Evolutionary conservation across 2,113 vertebrate genomes (phyloP).

Genomic region (Pseudorectes ferrugineus): DNA sequence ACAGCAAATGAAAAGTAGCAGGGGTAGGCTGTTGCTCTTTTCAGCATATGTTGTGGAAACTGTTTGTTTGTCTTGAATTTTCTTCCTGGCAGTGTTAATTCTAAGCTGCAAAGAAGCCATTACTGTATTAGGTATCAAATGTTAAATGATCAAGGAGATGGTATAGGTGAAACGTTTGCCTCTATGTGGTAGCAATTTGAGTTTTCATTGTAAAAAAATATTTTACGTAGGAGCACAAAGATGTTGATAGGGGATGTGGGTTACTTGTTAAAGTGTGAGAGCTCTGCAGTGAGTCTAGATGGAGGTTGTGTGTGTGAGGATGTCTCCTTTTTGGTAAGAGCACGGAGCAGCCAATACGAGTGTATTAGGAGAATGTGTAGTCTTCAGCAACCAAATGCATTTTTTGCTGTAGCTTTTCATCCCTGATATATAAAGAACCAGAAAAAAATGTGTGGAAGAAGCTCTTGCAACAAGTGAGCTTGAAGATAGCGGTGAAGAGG

Average conservation of each 20-base stretch:
- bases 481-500: not conserved
- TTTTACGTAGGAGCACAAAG: not conserved
- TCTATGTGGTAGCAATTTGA: not conserved
- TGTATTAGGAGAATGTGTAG: not conserved
- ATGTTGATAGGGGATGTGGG: not conserved
- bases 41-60: conserved; percentile 17
- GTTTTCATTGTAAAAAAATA: not conserved
- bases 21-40: conserved; percentile 22
- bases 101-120: not conserved
- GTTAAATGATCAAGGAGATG: not conserved
- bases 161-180: not conserved
- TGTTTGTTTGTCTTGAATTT: conserved; percentile 42
- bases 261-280: not conserved
- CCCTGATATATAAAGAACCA: not conserved
- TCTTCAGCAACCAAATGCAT: not conserved
- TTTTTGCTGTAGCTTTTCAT: not conserved
- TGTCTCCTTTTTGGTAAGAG: not conserved
- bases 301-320: not conserved
- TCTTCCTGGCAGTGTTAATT: conserved; percentile 8
- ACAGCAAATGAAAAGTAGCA: conserved; percentile 38
- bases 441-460: not conserved
- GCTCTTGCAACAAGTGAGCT: not conserved
- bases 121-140: not conserved
- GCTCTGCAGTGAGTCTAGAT: not conserved
- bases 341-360: not conserved